Conservation (phyloP, 2,888 invertebrate species). For the Pristionchus mayeri region DNA sequence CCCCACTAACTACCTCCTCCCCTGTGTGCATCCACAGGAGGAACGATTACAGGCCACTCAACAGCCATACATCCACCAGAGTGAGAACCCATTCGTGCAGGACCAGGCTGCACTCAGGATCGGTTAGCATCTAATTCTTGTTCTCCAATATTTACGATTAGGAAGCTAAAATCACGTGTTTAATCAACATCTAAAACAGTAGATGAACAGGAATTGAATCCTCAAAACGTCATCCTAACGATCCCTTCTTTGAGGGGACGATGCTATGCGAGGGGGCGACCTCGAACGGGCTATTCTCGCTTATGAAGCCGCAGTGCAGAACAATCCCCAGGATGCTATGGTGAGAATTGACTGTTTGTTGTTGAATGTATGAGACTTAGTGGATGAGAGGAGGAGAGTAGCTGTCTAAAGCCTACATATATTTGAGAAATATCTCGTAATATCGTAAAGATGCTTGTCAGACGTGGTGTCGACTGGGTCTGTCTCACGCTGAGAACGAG, state of each 20-base stretch:
- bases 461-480: conserved; percentile 86
- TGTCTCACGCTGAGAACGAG: conserved; percentile 97
- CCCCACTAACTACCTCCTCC: neutral
- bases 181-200: too few relatives aligned
- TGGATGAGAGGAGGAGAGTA: neutral
- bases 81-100: conserved; percentile 43
- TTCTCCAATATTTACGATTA: too few relatives aligned
- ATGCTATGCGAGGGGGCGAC: conserved; percentile 51
- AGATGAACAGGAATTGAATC: too few relatives aligned
- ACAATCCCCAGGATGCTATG: conserved; percentile 70
- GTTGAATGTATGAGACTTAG: neutral
- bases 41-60: conserved; percentile 31
- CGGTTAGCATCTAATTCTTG: neutral
- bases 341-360: conserved; percentile 39
- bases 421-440: neutral
- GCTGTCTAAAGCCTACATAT: neutral
- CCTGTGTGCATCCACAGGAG: neutral
- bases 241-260: conserved; percentile 10
- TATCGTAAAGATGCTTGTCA: conserved; percentile 38
- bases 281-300: conserved; percentile 84
- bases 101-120: neutral
- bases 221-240: too few relatives aligned
- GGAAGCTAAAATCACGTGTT: too few relatives aligned
- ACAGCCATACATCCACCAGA: conserved; percentile 38
- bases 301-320: conserved; percentile 90